Conservation (phyloP, 2,113 vertebrate species). For the Chaetorhynchus papuensis region DNA sequence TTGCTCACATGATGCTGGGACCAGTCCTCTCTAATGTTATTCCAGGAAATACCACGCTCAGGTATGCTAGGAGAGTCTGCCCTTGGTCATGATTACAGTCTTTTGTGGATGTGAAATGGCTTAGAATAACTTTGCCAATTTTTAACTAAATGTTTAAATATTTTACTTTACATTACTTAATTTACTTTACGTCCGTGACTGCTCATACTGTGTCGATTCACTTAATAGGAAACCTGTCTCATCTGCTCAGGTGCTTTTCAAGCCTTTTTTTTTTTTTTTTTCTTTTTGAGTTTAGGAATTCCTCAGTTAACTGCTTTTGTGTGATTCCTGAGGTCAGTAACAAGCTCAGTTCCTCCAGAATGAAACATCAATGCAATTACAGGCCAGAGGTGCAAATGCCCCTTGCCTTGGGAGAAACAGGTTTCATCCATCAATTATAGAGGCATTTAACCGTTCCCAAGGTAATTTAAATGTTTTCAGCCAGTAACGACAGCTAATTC, state of each 20-base stretch:
- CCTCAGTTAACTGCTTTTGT: background rate
- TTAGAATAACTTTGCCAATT: background rate
- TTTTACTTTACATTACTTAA: background rate
- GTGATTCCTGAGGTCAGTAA: background rate
- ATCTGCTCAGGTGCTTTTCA: background rate
- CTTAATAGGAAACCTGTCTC: background rate
- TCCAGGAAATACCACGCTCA: background rate
- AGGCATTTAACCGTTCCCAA: background rate
- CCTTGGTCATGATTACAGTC: background rate
- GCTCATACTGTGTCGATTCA: background rate
- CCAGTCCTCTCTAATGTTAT: background rate
- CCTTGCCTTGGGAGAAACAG: slow-evolving; percentile 16
- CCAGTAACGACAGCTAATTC: background rate
- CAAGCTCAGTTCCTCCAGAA: background rate
- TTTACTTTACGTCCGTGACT: rapidly evolving
- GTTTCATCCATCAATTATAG: background rate
- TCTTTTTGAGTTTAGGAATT: background rate
- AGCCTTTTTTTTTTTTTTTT: background rate
- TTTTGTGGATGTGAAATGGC: background rate
- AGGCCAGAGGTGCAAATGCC: slow-evolving; percentile 7
- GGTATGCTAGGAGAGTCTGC: background rate
- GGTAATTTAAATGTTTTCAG: slow-evolving; percentile 6
- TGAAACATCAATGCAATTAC: background rate
- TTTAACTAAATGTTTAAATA: background rate
- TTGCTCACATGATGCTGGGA: background rate